phyloP scores from a whole-genome alignment of 2,113 vertebrate genomes.

The Mesitornis unicolor region DNA sequence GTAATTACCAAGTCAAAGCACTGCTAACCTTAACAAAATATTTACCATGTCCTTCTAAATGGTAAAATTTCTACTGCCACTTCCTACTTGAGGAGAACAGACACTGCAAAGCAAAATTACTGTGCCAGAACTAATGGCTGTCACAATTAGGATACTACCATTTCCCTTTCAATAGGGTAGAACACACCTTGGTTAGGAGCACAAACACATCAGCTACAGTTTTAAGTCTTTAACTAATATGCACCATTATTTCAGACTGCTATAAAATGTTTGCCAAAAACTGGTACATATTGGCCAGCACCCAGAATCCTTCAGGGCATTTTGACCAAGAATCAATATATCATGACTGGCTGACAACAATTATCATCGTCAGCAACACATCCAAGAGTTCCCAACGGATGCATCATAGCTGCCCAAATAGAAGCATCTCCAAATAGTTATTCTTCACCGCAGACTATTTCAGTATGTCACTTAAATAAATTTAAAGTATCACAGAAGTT shows the following conservation, averaged over 20 bases:
- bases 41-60: not conserved
- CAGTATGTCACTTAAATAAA: not conserved
- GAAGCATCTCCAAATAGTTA: not conserved
- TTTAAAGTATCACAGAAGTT: not conserved
- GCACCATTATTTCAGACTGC: not conserved
- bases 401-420: not conserved
- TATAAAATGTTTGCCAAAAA: not conserved
- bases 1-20: not conserved
- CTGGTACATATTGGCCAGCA: not conserved
- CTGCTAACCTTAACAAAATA: not conserved
- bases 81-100: not conserved
- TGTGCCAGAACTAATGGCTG: not conserved
- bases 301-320: not conserved
- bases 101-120: fast-evolving
- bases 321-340: not conserved
- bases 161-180: not conserved
- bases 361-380: not conserved
- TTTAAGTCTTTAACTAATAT: not conserved
- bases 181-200: not conserved
- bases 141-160: not conserved
- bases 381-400: not conserved
- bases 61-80: fast-evolving
- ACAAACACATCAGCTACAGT: not conserved
- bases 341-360: not conserved
- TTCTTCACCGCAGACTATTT: not conserved